A percentile compares a stretch with the other conserved stretches of the same genome.
phyloP scores from a whole-genome alignment of 2,888 invertebrate species.

The Xylophagus ater region DNA sequence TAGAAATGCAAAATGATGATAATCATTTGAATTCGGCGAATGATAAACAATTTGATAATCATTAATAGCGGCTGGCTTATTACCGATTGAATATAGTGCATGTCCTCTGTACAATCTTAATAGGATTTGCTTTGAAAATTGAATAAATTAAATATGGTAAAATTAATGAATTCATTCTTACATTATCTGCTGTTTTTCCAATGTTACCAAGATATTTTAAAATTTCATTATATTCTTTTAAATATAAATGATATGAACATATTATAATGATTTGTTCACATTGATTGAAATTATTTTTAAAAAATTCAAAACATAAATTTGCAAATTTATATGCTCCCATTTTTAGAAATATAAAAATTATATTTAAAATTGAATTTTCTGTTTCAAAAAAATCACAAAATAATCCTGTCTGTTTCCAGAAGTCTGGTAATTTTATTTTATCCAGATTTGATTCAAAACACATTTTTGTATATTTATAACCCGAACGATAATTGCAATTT shows the following conservation, averaged over 20 bases:
- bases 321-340: slow-evolving; percentile 12
- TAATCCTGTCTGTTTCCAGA: background rate
- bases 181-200: slow-evolving; percentile 1
- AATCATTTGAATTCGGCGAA: background rate
- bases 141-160: background rate
- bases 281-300: slow-evolving; percentile 5
- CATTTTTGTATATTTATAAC: slow-evolving; percentile 11
- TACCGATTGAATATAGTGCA: slow-evolving; percentile 2
- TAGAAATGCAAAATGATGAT: slow-evolving; percentile 10
- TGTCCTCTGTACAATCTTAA: slow-evolving; percentile 7
- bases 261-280: background rate
- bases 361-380: no score
- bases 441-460: slow-evolving; percentile 4
- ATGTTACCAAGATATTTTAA: slow-evolving; percentile 1
- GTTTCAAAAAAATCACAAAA: no score
- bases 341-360: slow-evolving; percentile 13
- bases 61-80: slow-evolving; percentile 3
- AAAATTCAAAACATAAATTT: slow-evolving; percentile 3
- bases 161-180: background rate
- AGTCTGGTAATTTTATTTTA: background rate
- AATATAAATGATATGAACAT: background rate
- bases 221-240: background rate
- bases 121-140: slow-evolving; percentile 4
- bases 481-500: slow-evolving; percentile 12
- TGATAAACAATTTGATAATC: slow-evolving; percentile 14